Evolutionary conservation across 2,888 invertebrate genomes (phyloP).

Genomic region (Caenorhabditis sp.): DNA sequence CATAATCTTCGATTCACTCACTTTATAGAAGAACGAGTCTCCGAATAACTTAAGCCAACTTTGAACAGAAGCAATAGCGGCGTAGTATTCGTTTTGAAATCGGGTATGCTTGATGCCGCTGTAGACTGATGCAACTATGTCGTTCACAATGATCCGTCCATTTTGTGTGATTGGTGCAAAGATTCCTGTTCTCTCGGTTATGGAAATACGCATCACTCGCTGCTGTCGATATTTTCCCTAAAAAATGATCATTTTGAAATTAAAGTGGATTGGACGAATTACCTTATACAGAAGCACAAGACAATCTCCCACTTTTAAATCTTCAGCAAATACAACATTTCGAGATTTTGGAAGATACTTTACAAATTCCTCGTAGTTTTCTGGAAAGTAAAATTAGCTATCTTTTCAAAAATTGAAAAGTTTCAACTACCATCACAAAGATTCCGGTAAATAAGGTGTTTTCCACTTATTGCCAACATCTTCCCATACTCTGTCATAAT

Average conservation of each 20-base stretch:
- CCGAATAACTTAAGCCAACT: constrained; percentile 44
- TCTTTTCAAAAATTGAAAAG: not conserved
- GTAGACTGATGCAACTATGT: constrained; percentile 67
- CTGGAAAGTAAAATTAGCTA: constrained; percentile 37
- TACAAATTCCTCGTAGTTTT: constrained; percentile 64
- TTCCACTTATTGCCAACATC: constrained; percentile 65
- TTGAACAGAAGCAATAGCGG: constrained; percentile 31
- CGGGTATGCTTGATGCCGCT: constrained; percentile 64
- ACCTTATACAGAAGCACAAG: constrained; percentile 64
- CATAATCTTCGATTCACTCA: not conserved
- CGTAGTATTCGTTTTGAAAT: constrained; percentile 60
- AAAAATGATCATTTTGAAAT: not conserved
- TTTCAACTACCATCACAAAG: constrained; percentile 47
- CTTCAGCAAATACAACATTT: constrained; percentile 65
- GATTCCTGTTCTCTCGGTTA: constrained; percentile 66
- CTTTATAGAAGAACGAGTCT: constrained; percentile 36
- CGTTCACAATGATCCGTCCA: constrained; percentile 69
- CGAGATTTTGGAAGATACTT: constrained; percentile 53
- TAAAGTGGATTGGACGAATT: not conserved
- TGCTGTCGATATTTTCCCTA: constrained; percentile 69
- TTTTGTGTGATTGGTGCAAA: constrained; percentile 69
- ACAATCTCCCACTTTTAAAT: constrained; percentile 68
- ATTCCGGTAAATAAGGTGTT: constrained; percentile 67
- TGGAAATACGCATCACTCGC: constrained; percentile 60
- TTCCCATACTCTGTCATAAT: constrained; percentile 74